Base-by-base conservation (phyloP, 2,888 invertebrate species). In the Rhingia rostrata region DNA sequence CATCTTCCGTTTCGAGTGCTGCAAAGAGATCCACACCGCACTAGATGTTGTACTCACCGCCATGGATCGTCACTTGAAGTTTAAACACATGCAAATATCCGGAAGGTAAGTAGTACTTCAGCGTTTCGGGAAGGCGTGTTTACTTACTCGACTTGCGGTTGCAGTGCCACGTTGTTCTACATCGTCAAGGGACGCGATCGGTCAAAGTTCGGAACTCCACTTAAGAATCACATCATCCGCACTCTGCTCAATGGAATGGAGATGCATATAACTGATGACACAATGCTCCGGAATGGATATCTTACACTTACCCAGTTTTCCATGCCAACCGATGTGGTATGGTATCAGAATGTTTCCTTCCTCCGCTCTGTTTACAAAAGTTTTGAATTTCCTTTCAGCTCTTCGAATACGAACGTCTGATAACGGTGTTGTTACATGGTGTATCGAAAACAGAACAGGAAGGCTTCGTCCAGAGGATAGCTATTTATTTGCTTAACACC, bases 201-300 rank as follows among this genome's bases (percentile, higher is more conserved):
- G 87, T 93, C 93, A 5, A 93, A 94, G 86, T 93, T 97, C 86
- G 95, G 95, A 35, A 93, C 95, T 12, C 94, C 94, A 88, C 92
- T 97, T 80, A 96, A 96, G 89, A 93, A 94, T 89, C 94, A 95
- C 88, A 96, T 98, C 78, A 96, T 98, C 69, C 94, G 95, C 0
- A 95, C 96, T 0, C 92, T 98, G 66, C 92, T 98, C 41, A 96
- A 97, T 89, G 98, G 96, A 14, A 98, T 98, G 98, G 95, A 95
- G 87, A 94, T 94, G 67, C 97, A 97, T 89, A 93, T 94, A 82
- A 93, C 94, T 39, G 97, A 98, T 90, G 95, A 96, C 87, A 97
- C 97, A 33, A 98, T 99, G 97, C 96, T 99, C 94, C 93, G 98
- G 69, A 99, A 99, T 92, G 98, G 98, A 64, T 98, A 98, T 91